These are phyloP conservation scores for Alces alces DNA, from an alignment of 2,113 vertebrate species.

Conservation along the genomic window DNA sequence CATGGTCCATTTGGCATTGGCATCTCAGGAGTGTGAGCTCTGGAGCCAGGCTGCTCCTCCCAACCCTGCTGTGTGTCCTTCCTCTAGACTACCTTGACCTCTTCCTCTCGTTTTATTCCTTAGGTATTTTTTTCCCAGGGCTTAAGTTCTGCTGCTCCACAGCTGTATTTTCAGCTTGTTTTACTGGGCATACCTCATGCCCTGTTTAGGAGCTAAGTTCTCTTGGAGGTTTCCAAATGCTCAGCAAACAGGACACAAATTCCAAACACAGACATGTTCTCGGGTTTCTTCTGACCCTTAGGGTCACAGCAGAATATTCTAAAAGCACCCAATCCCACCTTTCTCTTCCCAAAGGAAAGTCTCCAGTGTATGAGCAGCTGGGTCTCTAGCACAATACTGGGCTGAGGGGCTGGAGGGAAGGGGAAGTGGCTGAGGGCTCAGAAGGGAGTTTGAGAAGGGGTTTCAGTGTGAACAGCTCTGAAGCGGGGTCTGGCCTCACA, in stretches of 20 bases:
- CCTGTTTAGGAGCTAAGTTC: too few species aligned
- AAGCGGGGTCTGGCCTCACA: fast-evolving
- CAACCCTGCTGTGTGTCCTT: background rate
- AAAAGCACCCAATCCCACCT: background rate
- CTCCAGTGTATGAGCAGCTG: background rate
- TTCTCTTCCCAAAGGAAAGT: background rate
- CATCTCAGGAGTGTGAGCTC: background rate
- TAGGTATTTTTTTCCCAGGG: fast-evolving
- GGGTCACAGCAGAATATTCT: background rate
- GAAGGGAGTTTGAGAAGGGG: background rate
- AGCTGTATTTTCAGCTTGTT: background rate
- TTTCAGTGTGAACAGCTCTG: background rate
- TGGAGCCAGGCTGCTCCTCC: background rate
- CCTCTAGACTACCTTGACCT: background rate
- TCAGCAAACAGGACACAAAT: too few species aligned
- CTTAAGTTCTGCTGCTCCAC: background rate
- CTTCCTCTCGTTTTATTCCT: background rate
- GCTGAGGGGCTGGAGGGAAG: background rate
- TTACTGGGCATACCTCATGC: background rate
- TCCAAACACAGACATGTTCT: background rate
- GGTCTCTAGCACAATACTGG: background rate
- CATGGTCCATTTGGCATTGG: background rate
- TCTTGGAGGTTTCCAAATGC: background rate
- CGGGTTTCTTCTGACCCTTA: background rate
- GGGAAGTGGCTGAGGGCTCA: background rate